phyloP scores from a whole-genome alignment of 2,888 invertebrate genomes.

The Cyrtodaria siliqua region DNA sequence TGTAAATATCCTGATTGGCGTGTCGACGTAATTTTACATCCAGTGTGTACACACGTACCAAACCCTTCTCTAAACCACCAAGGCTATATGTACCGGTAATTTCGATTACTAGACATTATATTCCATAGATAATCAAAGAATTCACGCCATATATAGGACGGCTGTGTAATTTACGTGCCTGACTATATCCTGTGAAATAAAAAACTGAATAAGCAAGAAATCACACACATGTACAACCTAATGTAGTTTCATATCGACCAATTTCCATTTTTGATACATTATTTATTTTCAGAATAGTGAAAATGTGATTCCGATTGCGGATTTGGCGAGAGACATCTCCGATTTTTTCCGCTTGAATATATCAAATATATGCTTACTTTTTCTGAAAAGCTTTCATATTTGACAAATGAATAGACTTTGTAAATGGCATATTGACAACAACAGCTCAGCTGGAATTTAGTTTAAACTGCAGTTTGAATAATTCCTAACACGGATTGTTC shows the following conservation, averaged over 20 bases:
- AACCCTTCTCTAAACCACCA: too few relatives aligned
- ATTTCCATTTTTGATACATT: not conserved
- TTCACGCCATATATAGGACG: too few relatives aligned
- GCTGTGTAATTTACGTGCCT: too few relatives aligned
- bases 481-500: constrained; percentile 21
- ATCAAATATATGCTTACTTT: constrained; percentile 16
- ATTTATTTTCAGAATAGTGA: not conserved
- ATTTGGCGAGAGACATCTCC: not conserved
- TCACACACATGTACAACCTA: too few relatives aligned
- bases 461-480: constrained; percentile 36
- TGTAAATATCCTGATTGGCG: too few relatives aligned
- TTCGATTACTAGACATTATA: too few relatives aligned
- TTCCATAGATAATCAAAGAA: too few relatives aligned
- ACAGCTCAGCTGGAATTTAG: constrained; percentile 6
- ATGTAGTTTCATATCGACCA: not conserved
- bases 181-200: too few relatives aligned
- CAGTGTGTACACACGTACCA: too few relatives aligned
- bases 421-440: constrained; percentile 30
- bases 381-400: constrained; percentile 7
- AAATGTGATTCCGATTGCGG: constrained; percentile 19
- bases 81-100: too few relatives aligned
- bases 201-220: too few relatives aligned
- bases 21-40: too few relatives aligned
- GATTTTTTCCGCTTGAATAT: constrained; percentile 12
- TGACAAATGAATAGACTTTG: constrained; percentile 34